Conservation (phyloP, 2,888 invertebrate species). For the Pterobdella sp. region DNA sequence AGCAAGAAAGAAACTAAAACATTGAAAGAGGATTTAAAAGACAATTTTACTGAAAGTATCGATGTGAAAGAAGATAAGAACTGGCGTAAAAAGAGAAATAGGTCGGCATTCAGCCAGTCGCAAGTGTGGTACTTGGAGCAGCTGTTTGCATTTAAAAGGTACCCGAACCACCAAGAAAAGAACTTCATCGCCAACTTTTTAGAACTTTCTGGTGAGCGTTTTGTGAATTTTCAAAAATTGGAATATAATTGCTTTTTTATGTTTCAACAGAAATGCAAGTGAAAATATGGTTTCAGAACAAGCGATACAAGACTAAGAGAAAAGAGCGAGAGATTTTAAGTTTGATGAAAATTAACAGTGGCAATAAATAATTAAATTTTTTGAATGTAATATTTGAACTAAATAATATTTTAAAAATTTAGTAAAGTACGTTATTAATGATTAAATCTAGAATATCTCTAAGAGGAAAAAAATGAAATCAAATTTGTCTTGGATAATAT, state of each 20-base stretch:
- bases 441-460: too few relatives aligned
- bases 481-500: too few relatives aligned
- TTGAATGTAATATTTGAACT: not conserved
- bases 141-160: not conserved
- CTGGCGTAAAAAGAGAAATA: not conserved
- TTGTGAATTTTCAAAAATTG: not conserved
- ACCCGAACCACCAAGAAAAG: not conserved
- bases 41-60: not conserved
- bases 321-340: not conserved
- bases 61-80: not conserved
- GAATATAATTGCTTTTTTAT: not conserved
- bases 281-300: not conserved
- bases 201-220: not conserved
- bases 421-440: too few relatives aligned
- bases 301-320: not conserved
- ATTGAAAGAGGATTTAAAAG: too few relatives aligned
- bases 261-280: not conserved
- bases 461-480: too few relatives aligned
- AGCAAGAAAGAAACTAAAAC: too few relatives aligned
- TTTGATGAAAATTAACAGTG: not conserved
- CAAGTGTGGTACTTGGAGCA: not conserved
- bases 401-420: too few relatives aligned
- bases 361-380: not conserved
- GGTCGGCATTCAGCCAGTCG: not conserved
- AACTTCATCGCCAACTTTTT: not conserved